phyloP scores from a whole-genome alignment of 2,888 invertebrate species.

The Agrotis puta region DNA sequence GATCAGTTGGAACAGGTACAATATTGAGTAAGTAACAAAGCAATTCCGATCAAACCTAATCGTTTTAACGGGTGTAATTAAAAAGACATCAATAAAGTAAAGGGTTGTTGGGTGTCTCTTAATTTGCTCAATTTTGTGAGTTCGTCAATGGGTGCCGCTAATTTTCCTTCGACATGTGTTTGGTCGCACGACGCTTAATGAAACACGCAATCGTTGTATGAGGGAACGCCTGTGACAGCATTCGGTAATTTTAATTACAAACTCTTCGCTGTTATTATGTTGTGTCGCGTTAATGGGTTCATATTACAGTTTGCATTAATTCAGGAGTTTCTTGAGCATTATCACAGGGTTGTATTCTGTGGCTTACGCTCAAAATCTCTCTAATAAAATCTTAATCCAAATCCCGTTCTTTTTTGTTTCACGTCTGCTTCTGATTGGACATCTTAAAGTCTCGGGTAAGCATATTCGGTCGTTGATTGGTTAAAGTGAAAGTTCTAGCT shows the following conservation, averaged over 20 bases:
- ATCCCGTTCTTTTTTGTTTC: too few species aligned
- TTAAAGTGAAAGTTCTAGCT: too few species aligned
- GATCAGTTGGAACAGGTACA: not conserved
- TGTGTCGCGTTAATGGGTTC: slow-evolving; percentile 26
- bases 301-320: slow-evolving; percentile 22
- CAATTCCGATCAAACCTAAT: slow-evolving; percentile 39
- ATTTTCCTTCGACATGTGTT: slow-evolving; percentile 73
- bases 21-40: slow-evolving; percentile 32
- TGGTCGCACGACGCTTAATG: slow-evolving; percentile 76
- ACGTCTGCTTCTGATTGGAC: too few species aligned
- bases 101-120: slow-evolving; percentile 71
- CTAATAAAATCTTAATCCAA: too few species aligned
- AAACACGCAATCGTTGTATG: slow-evolving; percentile 52
- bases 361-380: too few species aligned
- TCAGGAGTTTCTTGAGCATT: not conserved
- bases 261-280: slow-evolving; percentile 43
- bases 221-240: slow-evolving; percentile 39
- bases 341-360: too few species aligned
- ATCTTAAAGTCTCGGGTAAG: too few species aligned
- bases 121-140: slow-evolving; percentile 75
- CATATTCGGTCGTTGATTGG: too few species aligned
- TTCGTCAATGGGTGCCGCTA: slow-evolving; percentile 71
- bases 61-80: slow-evolving; percentile 69
- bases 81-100: slow-evolving; percentile 72
- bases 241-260: slow-evolving; percentile 56